These are phyloP conservation scores for Atta cephalotes DNA, from an alignment of 1,140 invertebrate genomes.

Conservation along the genomic window DNA sequence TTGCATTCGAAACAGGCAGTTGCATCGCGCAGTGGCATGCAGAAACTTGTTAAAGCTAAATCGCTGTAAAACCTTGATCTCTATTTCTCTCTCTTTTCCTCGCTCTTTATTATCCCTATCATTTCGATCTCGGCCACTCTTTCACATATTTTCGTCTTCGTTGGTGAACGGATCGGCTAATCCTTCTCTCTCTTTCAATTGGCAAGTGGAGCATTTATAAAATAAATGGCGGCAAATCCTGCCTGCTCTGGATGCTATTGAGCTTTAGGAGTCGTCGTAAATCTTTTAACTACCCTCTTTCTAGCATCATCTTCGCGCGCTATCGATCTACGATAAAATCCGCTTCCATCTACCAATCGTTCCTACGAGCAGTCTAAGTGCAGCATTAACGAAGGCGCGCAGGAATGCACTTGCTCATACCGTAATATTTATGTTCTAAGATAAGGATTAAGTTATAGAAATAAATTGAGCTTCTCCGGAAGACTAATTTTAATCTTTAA, in stretches of 20 bases:
- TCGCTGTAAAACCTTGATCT: conserved; percentile 67
- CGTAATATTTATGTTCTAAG: conserved; percentile 2
- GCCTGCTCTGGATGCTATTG: conserved; percentile 69
- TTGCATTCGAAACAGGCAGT: not conserved
- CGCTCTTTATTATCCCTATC: not conserved
- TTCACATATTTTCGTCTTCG: not conserved
- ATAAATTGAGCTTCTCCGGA: not conserved
- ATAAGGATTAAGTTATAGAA: not conserved
- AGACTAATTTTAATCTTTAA: conserved; percentile 4
- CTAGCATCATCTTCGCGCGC: conserved; percentile 33
- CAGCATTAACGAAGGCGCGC: conserved; percentile 44
- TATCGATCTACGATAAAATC: conserved; percentile 69
- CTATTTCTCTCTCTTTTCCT: conserved; percentile 8
- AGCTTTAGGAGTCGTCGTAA: conserved; percentile 71
- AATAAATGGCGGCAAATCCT: conserved; percentile 73
- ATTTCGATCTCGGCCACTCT: not conserved
- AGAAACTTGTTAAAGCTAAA: conserved; percentile 49
- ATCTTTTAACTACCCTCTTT: conserved; percentile 59
- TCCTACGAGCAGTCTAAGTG: not conserved
- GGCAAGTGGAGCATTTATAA: conserved; percentile 74
- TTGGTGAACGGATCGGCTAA: conserved; percentile 48
- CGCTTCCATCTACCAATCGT: conserved; percentile 15
- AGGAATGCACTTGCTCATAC: conserved; percentile 29
- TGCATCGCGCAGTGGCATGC: conserved; percentile 53
- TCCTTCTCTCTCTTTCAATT: conserved; percentile 16